Evolutionary conservation across 2,888 invertebrate species (phyloP), one percentile per base, ranked within the genome.

Genomic region (Synanthedon andrenaeformis): DNA sequence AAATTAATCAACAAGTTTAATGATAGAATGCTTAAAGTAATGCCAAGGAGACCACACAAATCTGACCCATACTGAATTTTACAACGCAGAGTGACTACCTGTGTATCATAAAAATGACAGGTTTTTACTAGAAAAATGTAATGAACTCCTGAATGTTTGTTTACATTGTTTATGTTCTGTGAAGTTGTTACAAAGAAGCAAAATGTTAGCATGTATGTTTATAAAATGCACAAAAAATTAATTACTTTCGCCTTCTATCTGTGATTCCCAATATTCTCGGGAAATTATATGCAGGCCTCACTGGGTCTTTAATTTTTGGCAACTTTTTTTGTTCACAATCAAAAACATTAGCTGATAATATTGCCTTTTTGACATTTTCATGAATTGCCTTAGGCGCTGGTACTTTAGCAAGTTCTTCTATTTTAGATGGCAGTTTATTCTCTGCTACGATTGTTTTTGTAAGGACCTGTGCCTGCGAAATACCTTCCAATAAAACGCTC

Each of bases 241-340:
- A 88, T 84, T 89, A 94, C 94, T 91, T 92, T 78, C 89, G 90
- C 67, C 94, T 90, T 52, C 82, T 78, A 55, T 91, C 90, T 6
- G 92, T 90, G 53, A 96, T 92, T 13, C 97, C 96, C 72, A 92
- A 92, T 54, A 89, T 85, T 61, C 94, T 90, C 1, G 93, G 91
- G 65, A 93, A 92, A 65, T 89, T 91, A 74, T 88, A 92, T 19
- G 92, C 92, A 8, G 95, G 94, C 62, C 93, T 90, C 28, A 82
- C 76, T 1, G 91, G 89, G 66, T 95, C 92, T 70, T 92, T 92
- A 3, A 90, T 80, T 76, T 91, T 94, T 0, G 94, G 94, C 51
- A 96, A 75, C 68, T 92, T 93, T 56, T 92, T 88, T 74, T 95
- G 94, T 67, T 94, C 91, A 17, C 94, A 91, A 82, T 97, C 96